These are phyloP conservation scores for Tapera naevia DNA, from an alignment of 2,797 vertebrate species.

Conservation along the genomic window DNA sequence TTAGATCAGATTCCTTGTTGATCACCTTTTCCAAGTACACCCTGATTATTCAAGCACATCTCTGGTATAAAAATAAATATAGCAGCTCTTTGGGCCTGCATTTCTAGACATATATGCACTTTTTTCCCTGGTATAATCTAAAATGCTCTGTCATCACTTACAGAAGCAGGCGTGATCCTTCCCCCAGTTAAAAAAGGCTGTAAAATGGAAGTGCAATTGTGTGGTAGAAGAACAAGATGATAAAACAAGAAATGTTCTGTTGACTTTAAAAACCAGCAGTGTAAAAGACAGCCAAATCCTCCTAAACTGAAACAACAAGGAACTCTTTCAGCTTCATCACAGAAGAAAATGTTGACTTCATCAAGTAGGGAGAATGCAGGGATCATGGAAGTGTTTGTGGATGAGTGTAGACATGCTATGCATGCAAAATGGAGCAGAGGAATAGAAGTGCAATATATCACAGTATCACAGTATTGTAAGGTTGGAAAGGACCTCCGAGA, in stretches of 20 bases:
- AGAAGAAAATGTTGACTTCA: background rate
- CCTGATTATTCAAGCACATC: background rate
- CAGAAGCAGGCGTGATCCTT: background rate
- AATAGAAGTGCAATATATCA: accelerated
- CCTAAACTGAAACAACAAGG: background rate
- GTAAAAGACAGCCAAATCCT: background rate
- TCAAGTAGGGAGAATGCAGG: background rate
- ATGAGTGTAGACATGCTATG: accelerated
- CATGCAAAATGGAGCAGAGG: background rate
- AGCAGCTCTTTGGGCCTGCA: background rate
- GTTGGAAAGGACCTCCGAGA: too few relatives aligned
- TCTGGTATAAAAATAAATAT: background rate
- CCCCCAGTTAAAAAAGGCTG: background rate
- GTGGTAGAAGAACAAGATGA: background rate
- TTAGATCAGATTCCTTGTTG: background rate
- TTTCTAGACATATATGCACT: background rate
- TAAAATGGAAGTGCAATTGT: background rate
- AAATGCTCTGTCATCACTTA: background rate
- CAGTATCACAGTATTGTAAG: too few relatives aligned
- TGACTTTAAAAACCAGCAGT: background rate
- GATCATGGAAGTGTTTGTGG: background rate
- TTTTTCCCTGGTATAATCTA: background rate
- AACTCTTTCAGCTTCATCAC: background rate
- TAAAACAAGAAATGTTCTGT: background rate
- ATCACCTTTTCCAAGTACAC: background rate